Percentiles rank a stretch among this genome's conserved stretches.
Evolutionary conservation across 2,888 invertebrate species (phyloP).

Genomic region (Chymomyza amoena): DNA sequence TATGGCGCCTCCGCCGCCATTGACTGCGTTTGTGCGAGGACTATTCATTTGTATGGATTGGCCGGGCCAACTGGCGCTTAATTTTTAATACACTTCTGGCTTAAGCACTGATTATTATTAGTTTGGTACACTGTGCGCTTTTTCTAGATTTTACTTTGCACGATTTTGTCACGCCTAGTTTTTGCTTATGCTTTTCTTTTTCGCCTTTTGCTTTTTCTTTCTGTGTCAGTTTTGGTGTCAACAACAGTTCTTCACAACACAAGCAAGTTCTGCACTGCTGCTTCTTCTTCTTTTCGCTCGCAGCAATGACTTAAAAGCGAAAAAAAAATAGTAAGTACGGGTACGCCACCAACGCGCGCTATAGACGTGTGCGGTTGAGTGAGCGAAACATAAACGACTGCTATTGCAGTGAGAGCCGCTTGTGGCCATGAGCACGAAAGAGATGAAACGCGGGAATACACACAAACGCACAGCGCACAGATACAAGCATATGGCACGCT

Average conservation of each 20-base stretch:
- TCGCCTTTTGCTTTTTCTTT: slow-evolving; percentile 36
- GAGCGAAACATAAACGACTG: slow-evolving; percentile 63
- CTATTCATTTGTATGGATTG: slow-evolving; percentile 61
- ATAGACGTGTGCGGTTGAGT: slow-evolving; percentile 52
- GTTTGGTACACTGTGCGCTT: slow-evolving; percentile 19
- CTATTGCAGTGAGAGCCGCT: slow-evolving; percentile 40
- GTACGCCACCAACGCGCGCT: slow-evolving; percentile 54
- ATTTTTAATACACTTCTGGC: slow-evolving; percentile 17
- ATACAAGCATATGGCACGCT: slow-evolving; percentile 52
- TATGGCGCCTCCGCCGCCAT: slow-evolving; percentile 57
- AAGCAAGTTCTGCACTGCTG: slow-evolving; percentile 40
- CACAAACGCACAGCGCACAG: slow-evolving; percentile 37
- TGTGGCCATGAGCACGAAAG: slow-evolving; percentile 45
- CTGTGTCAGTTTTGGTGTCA: slow-evolving; percentile 54
- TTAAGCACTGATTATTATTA: slow-evolving; percentile 9
- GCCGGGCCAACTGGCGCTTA: not conserved
- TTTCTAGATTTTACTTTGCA: slow-evolving; percentile 27
- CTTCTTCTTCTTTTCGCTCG: slow-evolving; percentile 35
- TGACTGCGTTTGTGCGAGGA: slow-evolving; percentile 71
- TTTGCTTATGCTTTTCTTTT: slow-evolving; percentile 36
- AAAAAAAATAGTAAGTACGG: slow-evolving; percentile 49
- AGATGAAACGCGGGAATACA: slow-evolving; percentile 38
- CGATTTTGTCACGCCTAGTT: slow-evolving; percentile 55
- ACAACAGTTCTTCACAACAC: slow-evolving; percentile 39
- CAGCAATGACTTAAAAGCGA: slow-evolving; percentile 33